Percentiles rank a stretch among this genome's conserved stretches.
phyloP scores from a whole-genome alignment of 2,113 vertebrate genomes.

The Eulemur rufifrons region DNA sequence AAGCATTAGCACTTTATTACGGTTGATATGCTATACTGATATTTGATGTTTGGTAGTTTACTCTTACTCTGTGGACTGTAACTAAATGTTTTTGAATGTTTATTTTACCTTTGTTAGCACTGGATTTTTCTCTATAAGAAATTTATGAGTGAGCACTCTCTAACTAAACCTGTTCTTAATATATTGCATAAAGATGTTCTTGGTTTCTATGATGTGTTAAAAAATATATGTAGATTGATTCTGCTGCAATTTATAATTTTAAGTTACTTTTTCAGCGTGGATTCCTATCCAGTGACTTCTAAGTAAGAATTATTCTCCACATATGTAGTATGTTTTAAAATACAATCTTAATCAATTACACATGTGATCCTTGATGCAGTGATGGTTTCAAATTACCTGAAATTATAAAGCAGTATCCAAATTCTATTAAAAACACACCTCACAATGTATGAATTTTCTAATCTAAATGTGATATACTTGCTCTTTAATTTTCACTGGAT shows the following conservation, averaged over 20 bases:
- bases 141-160: background rate
- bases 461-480: background rate
- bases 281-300: constrained; percentile 82
- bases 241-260: constrained; percentile 26
- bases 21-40: background rate
- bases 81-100: background rate
- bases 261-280: constrained; percentile 83
- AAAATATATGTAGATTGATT: background rate
- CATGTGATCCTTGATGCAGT: constrained; percentile 37
- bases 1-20: background rate
- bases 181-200: background rate
- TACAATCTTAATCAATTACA: background rate
- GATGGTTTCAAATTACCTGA: constrained; percentile 47
- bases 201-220: background rate
- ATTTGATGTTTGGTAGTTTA: background rate
- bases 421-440: constrained; percentile 26
- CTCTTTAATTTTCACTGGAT: constrained; percentile 51
- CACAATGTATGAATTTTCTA: constrained; percentile 37
- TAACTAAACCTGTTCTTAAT: background rate
- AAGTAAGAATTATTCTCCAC: constrained; percentile 78
- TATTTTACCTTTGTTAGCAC: background rate
- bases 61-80: background rate
- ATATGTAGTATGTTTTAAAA: background rate
- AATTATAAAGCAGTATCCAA: constrained; percentile 47
- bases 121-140: background rate